Base-by-base conservation (phyloP, 1,140 invertebrate genomes). In the Pogonomyrmex californicus region DNA sequence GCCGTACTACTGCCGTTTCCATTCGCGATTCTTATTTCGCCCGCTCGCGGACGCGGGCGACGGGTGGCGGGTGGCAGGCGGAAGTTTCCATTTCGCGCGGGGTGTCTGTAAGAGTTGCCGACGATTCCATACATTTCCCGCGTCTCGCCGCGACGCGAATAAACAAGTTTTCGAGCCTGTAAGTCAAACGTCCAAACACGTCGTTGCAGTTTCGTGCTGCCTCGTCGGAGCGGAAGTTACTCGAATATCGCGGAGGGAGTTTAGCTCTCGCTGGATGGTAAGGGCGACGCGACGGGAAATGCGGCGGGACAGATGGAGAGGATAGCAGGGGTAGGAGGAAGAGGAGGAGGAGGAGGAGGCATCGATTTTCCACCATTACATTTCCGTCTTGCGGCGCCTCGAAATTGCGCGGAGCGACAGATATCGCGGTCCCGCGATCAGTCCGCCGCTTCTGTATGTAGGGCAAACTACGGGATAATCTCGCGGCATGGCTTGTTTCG, bases 151-250 rank as follows among this genome's bases (percentile, higher is more conserved):
- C 33, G 73, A 56, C 71, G 70, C 60, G 83, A 90, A 90, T 89
- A 90, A 90, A 89, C 89, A 85, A 87, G 60, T 36, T 71, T 33
- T 65, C 51, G 73, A 85, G 86, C 82, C 78, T 78, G 86, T 89
- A 89, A 90, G 88, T 90, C 89, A 87, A 90, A 89, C 78, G 89
- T 87, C 75, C 79, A 89, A 89, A 90, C 88, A 58, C 54, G 85
- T 87, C 86, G 88, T 58, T 60, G 81, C 63, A 89, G 81, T 89
- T 75, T 77, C 78, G 66, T 36, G 78, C 51, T 36, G 58, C 33
- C 54, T 79, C 82, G 62, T 88, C 78, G 44, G 85, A 73, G 73
- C 60, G 63, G 17, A 90, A 89, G 73, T 86, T 82, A 60, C 65
- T 82, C 65, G 78, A 86, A 83, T 68, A 79, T 89, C 86, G 23